phyloP scores from a whole-genome alignment of 2,888 invertebrate genomes.

The Drosophila sordidula region DNA sequence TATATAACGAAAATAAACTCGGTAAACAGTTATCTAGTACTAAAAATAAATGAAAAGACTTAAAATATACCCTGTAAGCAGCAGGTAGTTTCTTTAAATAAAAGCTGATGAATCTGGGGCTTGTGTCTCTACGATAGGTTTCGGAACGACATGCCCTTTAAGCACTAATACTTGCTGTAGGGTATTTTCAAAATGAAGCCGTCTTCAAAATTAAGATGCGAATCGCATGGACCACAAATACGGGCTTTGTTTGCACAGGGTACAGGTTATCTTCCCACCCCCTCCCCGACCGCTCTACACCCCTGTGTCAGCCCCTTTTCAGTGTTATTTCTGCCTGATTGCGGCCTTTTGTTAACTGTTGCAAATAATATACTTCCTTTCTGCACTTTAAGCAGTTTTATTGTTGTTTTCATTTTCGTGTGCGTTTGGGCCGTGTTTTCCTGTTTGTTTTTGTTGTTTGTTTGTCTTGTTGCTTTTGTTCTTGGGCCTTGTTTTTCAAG shows the following conservation, averaged over 20 bases:
- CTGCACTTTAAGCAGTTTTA: slow-evolving; percentile 42
- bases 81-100: no score
- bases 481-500: slow-evolving; percentile 31
- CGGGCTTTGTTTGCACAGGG: slow-evolving; percentile 9
- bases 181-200: slow-evolving; percentile 36
- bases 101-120: no score
- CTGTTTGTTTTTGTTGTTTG: slow-evolving; percentile 33
- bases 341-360: slow-evolving; percentile 62
- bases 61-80: no score
- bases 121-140: no score
- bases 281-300: neutral
- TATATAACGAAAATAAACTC: no score
- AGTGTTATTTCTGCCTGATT: slow-evolving; percentile 6
- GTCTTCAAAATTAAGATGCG: slow-evolving; percentile 39
- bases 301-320: neutral
- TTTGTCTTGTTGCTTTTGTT: slow-evolving; percentile 43
- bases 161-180: neutral
- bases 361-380: slow-evolving; percentile 60
- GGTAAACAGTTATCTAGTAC: no score
- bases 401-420: slow-evolving; percentile 39
- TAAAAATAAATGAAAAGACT: no score
- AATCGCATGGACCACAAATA: slow-evolving; percentile 19
- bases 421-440: slow-evolving; percentile 32
- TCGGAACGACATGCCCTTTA: neutral
- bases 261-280: slow-evolving; percentile 12